phyloP scores from a whole-genome alignment of 2,888 invertebrate species.

The Uropetala carovei region DNA sequence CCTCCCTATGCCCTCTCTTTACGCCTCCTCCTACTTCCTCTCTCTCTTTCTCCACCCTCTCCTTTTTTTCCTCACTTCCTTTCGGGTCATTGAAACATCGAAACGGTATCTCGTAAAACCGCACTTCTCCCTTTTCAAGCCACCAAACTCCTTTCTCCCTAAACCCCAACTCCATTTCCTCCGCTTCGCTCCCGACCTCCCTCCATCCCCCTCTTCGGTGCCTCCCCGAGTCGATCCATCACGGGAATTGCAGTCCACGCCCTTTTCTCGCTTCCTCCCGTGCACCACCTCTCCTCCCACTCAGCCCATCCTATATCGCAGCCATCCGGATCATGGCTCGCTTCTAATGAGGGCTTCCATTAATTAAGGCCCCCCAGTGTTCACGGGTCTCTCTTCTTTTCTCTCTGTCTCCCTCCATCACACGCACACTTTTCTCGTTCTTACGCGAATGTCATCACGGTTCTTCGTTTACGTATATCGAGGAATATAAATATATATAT shows the following conservation, averaged over 20 bases:
- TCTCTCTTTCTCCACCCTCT: background rate
- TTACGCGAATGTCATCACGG: too few relatives aligned
- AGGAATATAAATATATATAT: background rate
- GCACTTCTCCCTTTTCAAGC: background rate
- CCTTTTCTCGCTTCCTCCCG: background rate
- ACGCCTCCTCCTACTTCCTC: background rate
- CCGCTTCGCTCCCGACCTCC: background rate
- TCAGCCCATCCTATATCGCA: constrained; percentile 14
- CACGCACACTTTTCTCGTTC: too few relatives aligned
- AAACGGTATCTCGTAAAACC: background rate
- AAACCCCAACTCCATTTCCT: background rate
- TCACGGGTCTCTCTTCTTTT: background rate
- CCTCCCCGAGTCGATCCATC: constrained; percentile 15
- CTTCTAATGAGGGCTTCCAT: constrained; percentile 59
- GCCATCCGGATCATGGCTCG: constrained; percentile 34
- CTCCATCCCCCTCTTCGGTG: too few relatives aligned
- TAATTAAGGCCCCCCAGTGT: constrained; percentile 35
- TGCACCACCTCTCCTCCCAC: background rate
- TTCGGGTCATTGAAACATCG: background rate
- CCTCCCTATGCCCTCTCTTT: background rate
- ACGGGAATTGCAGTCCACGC: background rate
- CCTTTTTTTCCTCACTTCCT: too few relatives aligned
- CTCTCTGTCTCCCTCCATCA: too few relatives aligned
- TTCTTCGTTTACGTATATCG: too few relatives aligned
- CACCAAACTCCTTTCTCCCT: too few relatives aligned